phyloP scores from a whole-genome alignment of 2,797 vertebrate genomes.

The Pampus argenteus region DNA sequence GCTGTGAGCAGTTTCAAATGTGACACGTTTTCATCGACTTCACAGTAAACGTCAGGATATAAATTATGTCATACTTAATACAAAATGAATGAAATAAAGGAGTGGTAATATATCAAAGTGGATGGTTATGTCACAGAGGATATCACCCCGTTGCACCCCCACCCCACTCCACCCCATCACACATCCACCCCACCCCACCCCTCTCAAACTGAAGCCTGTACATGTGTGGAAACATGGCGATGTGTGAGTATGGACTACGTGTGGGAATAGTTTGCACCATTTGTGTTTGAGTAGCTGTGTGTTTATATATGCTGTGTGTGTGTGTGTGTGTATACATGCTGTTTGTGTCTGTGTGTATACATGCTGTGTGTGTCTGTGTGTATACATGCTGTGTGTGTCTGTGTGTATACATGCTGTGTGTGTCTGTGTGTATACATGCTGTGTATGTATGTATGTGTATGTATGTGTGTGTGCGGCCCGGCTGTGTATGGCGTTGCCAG shows the following conservation, averaged over 20 bases:
- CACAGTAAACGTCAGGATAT: not conserved
- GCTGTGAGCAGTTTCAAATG: not conserved
- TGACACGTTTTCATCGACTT: not conserved
- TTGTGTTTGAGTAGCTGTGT: slow-evolving; percentile 39
- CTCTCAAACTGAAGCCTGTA: slow-evolving; percentile 31
- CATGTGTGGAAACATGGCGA: slow-evolving; percentile 29
- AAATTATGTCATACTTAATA: not conserved
- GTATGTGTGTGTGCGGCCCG: slow-evolving; percentile 63
- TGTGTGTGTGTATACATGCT: too few relatives aligned
- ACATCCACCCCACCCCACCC: too few relatives aligned
- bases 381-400: slow-evolving; percentile 30
- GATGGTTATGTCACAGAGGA: not conserved
- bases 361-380: slow-evolving; percentile 22
- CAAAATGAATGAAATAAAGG: not conserved
- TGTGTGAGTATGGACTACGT: slow-evolving; percentile 44
- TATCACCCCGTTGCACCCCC: not conserved
- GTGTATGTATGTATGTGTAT: slow-evolving; percentile 49
- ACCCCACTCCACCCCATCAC: too few relatives aligned
- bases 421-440: slow-evolving; percentile 42
- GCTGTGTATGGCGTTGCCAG: slow-evolving; percentile 79
- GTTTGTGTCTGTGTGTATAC: too few relatives aligned
- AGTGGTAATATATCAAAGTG: not conserved
- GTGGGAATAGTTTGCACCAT: slow-evolving; percentile 57
- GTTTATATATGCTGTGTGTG: too few relatives aligned
- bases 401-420: slow-evolving; percentile 45